Base-by-base conservation (phyloP, 2,888 invertebrate genomes). In the Aphidoletes aphidimyza region DNA sequence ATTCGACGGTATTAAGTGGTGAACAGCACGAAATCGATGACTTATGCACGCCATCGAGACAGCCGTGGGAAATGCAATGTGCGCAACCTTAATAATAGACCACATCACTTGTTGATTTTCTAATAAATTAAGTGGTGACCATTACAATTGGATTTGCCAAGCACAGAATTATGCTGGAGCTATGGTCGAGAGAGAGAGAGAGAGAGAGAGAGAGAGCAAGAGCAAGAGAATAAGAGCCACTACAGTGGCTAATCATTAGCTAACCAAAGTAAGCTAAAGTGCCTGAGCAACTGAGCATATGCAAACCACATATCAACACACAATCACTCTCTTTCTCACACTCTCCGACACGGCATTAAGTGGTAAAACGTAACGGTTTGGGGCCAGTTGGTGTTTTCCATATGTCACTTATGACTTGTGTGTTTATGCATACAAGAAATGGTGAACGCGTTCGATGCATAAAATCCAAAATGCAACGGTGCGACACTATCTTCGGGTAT, bases 21-120 rank as follows among this genome's bases (percentile, higher is more conserved):
- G 42, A 42, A 42, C 6, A 42, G n/a, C n/a, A 30, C 14, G 69
- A 69, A 26, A 30, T 69, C 30, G 1, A 69, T n/a, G 9, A 11
- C 9, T 3, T 69, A 3, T 69, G 69, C 22, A 34, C 30, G 30
- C 54, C 22, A 54, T 6, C 6, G 54, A 54, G 11, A 54, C 54
- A 26, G 26, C 26, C 54, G 54, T 54, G 54, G 69, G 69, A 69
- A 69, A 8, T 30, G 14, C 11, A n/a, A n/a, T 6, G 34, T 69
- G 17, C 30, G 17, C 69, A 30, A 30, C 69, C 69, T 69, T 69
- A 69, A 69, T 69, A 30, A 14, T 69, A 69, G 30, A 34, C 69
- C 69, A n/a, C 69, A 69, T 30, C 69, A 69, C 69, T 69, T 69
- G 69, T 69, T 69, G 69, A 69, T 69, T 69, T 69, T 69, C 69